These are phyloP conservation scores for Ptychoptera contaminata DNA, from an alignment of 2,888 invertebrate species.

Conservation along the genomic window DNA sequence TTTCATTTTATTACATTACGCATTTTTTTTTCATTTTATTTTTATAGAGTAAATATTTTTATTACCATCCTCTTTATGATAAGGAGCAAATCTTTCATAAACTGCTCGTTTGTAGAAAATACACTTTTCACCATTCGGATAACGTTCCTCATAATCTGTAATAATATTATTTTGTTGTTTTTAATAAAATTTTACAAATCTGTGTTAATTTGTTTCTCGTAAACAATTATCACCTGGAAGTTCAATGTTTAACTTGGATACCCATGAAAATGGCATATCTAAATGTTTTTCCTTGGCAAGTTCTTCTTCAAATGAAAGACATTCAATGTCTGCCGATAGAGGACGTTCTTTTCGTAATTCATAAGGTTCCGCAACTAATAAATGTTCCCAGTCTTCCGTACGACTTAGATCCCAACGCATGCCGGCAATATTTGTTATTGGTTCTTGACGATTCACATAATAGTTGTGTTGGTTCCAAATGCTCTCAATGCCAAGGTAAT, in stretches of 20 bases:
- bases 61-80: slow-evolving; percentile 52
- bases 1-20: no score
- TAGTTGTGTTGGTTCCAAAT: slow-evolving; percentile 80
- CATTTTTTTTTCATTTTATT: slow-evolving; percentile 1
- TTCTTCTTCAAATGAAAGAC: slow-evolving; percentile 29
- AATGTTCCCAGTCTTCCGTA: slow-evolving; percentile 50
- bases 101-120: slow-evolving; percentile 56
- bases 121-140: slow-evolving; percentile 53
- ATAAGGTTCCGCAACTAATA: slow-evolving; percentile 53
- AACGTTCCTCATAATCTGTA: slow-evolving; percentile 48
- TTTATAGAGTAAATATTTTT: slow-evolving; percentile 12
- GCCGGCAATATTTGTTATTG: slow-evolving; percentile 32
- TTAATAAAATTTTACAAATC: not conserved
- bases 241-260: slow-evolving; percentile 44
- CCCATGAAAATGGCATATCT: slow-evolving; percentile 63
- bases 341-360: slow-evolving; percentile 23
- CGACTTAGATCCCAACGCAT: slow-evolving; percentile 48
- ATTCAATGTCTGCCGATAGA: slow-evolving; percentile 34
- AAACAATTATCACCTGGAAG: slow-evolving; percentile 17
- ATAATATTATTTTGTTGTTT: slow-evolving; percentile 6
- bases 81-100: slow-evolving; percentile 63
- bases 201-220: slow-evolving; percentile 24
- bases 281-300: slow-evolving; percentile 47
- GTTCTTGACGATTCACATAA: slow-evolving; percentile 54
- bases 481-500: slow-evolving; percentile 65